Conservation (phyloP, 2,797 vertebrate species). For the Alosa sapidissima region DNA sequence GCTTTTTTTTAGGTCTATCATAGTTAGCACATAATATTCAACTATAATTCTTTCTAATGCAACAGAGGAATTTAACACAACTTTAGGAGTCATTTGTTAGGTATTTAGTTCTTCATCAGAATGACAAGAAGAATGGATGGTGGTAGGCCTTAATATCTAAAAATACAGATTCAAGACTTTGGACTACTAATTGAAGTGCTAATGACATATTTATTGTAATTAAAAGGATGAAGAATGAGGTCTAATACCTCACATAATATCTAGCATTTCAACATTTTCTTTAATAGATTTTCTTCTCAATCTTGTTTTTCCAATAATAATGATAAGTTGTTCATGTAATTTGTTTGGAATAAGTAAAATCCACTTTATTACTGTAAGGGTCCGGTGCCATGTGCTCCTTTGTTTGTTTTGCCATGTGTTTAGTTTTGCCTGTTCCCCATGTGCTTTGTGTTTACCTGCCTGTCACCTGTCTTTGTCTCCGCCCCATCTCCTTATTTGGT, state of each 20-base stretch:
- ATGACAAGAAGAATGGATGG: neutral
- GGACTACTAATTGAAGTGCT: neutral
- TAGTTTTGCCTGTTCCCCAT: too few species aligned
- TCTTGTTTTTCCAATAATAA: neutral
- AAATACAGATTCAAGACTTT: neutral
- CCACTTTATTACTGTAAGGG: too few species aligned
- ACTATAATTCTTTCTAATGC: constrained; percentile 6
- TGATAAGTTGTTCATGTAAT: too few species aligned
- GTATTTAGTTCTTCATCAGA: neutral
- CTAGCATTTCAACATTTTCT: neutral
- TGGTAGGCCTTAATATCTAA: neutral
- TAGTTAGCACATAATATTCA: neutral
- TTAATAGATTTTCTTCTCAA: neutral
- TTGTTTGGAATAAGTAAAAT: too few species aligned
- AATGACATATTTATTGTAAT: neutral
- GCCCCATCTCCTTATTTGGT: too few species aligned
- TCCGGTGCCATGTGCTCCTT: too few species aligned
- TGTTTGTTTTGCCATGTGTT: too few species aligned
- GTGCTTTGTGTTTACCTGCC: too few species aligned
- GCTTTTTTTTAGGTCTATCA: constrained; percentile 21
- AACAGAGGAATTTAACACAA: neutral
- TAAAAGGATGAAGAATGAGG: neutral
- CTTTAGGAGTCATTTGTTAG: constrained; percentile 4
- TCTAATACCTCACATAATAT: neutral
- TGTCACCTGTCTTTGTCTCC: too few species aligned